Percentiles rank a stretch among this genome's conserved stretches.
Conservation (phyloP, 2,797 vertebrate species). For the Cirrhinus mrigala region DNA sequence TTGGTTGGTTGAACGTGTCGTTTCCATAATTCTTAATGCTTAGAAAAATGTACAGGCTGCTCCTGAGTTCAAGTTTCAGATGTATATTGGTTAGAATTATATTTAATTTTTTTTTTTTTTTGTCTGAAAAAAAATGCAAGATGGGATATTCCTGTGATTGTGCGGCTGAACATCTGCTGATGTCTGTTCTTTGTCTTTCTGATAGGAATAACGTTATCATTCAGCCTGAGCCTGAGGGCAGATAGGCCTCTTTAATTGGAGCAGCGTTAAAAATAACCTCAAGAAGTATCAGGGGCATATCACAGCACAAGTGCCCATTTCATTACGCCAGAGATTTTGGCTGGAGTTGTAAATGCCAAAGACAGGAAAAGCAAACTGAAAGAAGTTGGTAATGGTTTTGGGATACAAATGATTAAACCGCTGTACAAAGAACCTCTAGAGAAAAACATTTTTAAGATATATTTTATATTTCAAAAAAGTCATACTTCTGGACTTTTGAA, state of each 20-base stretch:
- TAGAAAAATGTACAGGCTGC: not conserved
- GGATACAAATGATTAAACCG: not conserved
- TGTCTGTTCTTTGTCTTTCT: constrained; percentile 54
- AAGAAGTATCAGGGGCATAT: constrained; percentile 63
- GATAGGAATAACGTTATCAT: constrained; percentile 59
- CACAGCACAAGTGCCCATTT: constrained; percentile 55
- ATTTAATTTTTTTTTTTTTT: not conserved
- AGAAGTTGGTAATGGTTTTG: constrained; percentile 21
- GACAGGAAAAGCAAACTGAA: constrained; percentile 47
- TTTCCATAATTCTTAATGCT: not conserved
- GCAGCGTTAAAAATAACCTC: constrained; percentile 66
- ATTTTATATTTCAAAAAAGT: not conserved
- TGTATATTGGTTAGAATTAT: not conserved
- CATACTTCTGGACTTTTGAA: not conserved
- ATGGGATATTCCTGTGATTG: constrained; percentile 45
- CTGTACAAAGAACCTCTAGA: not conserved
- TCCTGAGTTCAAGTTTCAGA: not conserved
- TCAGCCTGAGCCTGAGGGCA: constrained; percentile 55
- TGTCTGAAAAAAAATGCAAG: not conserved
- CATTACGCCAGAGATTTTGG: constrained; percentile 43
- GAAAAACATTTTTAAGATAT: not conserved
- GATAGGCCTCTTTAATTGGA: constrained; percentile 67
- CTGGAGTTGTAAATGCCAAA: constrained; percentile 58
- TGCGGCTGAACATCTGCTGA: constrained; percentile 40
- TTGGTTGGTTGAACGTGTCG: not conserved